These are phyloP conservation scores for Antidorcas marsupialis DNA, from an alignment of 2,113 vertebrate species.

Conservation along the genomic window DNA sequence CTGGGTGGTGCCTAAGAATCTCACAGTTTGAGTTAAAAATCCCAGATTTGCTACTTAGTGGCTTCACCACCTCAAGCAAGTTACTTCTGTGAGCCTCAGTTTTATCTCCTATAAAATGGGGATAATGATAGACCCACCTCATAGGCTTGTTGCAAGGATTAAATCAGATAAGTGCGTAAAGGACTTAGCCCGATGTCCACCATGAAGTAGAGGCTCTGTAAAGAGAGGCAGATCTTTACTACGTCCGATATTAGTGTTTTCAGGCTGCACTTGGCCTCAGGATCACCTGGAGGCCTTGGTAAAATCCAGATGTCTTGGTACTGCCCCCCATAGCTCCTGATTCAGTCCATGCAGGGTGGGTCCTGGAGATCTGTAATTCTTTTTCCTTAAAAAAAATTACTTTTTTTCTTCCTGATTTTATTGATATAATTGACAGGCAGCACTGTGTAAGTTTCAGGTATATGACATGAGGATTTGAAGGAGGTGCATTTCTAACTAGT, in stretches of 20 bases:
- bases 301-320: not conserved
- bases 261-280: not conserved
- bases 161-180: not conserved
- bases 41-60: not conserved
- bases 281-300: not conserved
- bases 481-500: not conserved
- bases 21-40: not conserved
- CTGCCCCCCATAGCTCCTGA: not conserved
- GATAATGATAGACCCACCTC: not conserved
- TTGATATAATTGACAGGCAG: not conserved
- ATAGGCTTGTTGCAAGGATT: not conserved
- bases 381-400: not conserved
- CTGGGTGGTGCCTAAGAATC: not conserved
- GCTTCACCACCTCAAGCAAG: not conserved
- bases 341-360: not conserved
- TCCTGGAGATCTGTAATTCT: not conserved
- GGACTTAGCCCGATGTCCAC: not conserved
- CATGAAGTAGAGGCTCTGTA: not conserved
- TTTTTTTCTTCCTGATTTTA: not conserved
- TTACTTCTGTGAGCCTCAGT: not conserved
- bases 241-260: rapidly evolving
- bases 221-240: rapidly evolving
- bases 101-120: not conserved
- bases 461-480: not conserved
- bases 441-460: not conserved